Evolutionary conservation across 1,140 invertebrate genomes (phyloP).

Genomic region (Zophobas morio): DNA sequence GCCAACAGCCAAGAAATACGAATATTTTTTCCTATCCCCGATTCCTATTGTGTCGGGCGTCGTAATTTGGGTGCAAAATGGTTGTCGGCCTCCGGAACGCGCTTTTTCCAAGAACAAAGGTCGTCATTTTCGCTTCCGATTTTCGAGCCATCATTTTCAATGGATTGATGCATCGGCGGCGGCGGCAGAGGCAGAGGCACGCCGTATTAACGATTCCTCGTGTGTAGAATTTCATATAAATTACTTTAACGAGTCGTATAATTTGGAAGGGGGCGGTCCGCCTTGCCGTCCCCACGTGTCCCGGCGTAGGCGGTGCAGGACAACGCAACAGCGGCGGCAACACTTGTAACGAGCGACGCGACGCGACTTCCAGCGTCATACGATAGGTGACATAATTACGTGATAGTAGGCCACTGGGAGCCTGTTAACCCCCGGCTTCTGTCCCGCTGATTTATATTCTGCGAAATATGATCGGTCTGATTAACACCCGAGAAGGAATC

Average conservation of each 20-base stretch:
- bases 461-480: constrained; percentile 56
- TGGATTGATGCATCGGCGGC: background rate
- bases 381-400: constrained; percentile 63
- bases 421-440: constrained; percentile 61
- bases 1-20: too few relatives aligned
- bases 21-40: background rate
- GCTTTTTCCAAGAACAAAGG: constrained; percentile 26
- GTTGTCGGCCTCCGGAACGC: background rate
- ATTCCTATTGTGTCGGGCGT: background rate
- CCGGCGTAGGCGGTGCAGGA: constrained; percentile 15
- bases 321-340: constrained; percentile 10
- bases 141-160: constrained; percentile 11
- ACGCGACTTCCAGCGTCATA: constrained; percentile 48
- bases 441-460: constrained; percentile 61
- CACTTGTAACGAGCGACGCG: constrained; percentile 37
- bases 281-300: constrained; percentile 17
- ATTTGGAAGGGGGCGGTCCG: constrained; percentile 48
- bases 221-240: constrained; percentile 56
- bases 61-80: background rate
- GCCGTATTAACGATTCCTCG: constrained; percentile 49
- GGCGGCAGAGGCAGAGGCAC: background rate
- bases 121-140: constrained; percentile 36
- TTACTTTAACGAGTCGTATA: constrained; percentile 56
- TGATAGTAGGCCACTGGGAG: constrained; percentile 62
- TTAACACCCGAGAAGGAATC: constrained; percentile 41